phyloP scores from a whole-genome alignment of 1,140 invertebrate genomes.

The Heterodera schachtii region DNA sequence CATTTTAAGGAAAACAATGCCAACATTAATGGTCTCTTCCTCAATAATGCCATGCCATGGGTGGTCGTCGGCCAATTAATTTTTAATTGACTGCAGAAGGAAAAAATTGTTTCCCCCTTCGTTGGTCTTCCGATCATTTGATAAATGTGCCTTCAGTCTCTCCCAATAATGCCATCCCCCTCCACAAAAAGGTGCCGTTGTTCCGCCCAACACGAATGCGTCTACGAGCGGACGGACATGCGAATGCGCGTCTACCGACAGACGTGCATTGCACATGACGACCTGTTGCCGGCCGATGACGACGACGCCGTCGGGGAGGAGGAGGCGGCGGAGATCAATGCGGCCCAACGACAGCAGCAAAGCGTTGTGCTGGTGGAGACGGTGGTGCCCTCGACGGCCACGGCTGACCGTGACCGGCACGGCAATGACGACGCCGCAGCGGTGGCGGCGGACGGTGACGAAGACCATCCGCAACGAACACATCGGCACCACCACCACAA shows the following conservation, averaged over 20 bases:
- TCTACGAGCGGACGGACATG: conserved; percentile 55
- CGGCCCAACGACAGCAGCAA: not conserved
- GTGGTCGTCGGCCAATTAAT: no score
- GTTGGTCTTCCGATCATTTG: no score
- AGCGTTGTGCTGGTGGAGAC: conserved; percentile 12
- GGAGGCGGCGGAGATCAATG: not conserved
- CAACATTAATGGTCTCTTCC: not conserved
- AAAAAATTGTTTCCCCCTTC: no score
- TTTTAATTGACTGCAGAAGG: no score
- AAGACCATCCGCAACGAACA: conserved; percentile 1
- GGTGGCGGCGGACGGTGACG: no score
- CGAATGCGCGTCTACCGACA: conserved; percentile 53
- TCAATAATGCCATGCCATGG: not conserved
- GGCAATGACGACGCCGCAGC: not conserved
- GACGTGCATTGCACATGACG: conserved; percentile 37
- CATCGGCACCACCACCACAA: conserved; percentile 16
- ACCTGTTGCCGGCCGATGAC: conserved; percentile 3
- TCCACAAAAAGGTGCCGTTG: conserved; percentile 45
- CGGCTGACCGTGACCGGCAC: not conserved
- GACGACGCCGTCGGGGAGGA: not conserved
- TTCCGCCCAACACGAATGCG: conserved; percentile 38
- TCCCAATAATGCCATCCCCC: not conserved
- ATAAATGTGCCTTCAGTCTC: not conserved
- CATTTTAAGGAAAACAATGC: conserved; percentile 32
- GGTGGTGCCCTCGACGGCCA: not conserved